Evolutionary conservation across 2,113 vertebrate species (phyloP), one percentile per base, ranked within the genome.

Genomic region (Engraulis encrasicolus): DNA sequence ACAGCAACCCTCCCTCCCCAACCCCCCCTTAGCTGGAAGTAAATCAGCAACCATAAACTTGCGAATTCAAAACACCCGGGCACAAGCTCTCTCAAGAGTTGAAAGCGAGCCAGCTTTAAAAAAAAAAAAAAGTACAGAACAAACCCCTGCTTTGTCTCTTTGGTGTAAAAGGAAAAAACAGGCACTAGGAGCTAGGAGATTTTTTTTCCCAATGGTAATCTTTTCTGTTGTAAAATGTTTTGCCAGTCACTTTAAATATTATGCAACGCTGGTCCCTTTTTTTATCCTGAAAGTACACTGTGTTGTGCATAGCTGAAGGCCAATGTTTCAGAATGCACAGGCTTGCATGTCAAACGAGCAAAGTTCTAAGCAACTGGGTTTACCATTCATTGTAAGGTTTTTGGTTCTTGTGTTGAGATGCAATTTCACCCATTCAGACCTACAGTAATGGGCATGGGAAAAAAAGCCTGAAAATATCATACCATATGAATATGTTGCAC

Each of bases 141-240:
- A n/a, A n/a, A n/a, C n/a, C 86, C 80, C 78, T 78, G 78, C 83
- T 89, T 89, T 89, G 86, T 89, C 81, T 85, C 45, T n/a, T n/a
- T n/a, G n/a, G 81, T 80, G 34, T n/a, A 78, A 15, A 78, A 34
- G 7, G 58, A 85, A 45, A n/a, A 37, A 82, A 71, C 78, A 34
- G 14, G 36, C 0, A 71, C 9, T 4, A 12, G 36, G 80, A n/a
- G n/a, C n/a, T n/a, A n/a, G n/a, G n/a, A n/a, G n/a, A n/a, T n/a
- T n/a, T 81, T 20, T 20, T 58, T 27, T 84, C 85, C 85, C 80
- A 80, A 85, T 36, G 31, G 31, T 66, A 78, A 81, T 40, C 79
- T 88, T 85, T 58, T 54, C 66, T 34, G 14, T 74, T 17, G 66
- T 31, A 34, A 74, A 74, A 2, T 20, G 27, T 12, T 34, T 74